Evolutionary conservation across 2,888 invertebrate species (phyloP).

Genomic region (Piscicola geometra): DNA sequence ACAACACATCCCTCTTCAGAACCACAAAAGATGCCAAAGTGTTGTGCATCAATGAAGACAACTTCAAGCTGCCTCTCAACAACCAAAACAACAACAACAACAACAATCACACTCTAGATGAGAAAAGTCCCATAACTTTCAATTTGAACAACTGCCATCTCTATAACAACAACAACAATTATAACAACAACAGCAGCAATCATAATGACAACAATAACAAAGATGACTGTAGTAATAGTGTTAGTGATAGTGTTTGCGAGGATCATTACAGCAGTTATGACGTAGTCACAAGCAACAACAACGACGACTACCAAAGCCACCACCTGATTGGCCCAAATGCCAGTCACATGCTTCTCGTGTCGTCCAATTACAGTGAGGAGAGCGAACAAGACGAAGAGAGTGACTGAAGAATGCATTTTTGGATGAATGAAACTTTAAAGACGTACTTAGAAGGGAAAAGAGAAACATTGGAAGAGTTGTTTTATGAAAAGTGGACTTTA

Average conservation of each 20-base stretch:
- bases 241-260: background rate
- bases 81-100: too few relatives aligned
- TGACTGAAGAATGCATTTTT: background rate
- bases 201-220: background rate
- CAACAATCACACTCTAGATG: too few relatives aligned
- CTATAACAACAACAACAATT: too few relatives aligned
- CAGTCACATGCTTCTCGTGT: background rate
- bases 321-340: background rate
- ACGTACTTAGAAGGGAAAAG: too few relatives aligned
- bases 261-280: background rate
- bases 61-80: background rate
- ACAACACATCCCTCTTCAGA: background rate
- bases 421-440: too few relatives aligned
- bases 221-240: too few relatives aligned
- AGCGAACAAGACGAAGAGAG: constrained; percentile 13
- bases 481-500: too few relatives aligned
- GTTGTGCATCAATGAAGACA: background rate
- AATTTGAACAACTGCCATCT: too few relatives aligned
- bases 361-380: constrained; percentile 14
- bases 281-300: background rate
- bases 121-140: too few relatives aligned
- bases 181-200: background rate
- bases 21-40: too few relatives aligned
- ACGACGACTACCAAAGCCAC: background rate
- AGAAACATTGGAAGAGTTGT: too few relatives aligned